These are phyloP conservation scores for Anoplopoma fimbria DNA, from an alignment of 2,113 vertebrate species.

Conservation along the genomic window DNA sequence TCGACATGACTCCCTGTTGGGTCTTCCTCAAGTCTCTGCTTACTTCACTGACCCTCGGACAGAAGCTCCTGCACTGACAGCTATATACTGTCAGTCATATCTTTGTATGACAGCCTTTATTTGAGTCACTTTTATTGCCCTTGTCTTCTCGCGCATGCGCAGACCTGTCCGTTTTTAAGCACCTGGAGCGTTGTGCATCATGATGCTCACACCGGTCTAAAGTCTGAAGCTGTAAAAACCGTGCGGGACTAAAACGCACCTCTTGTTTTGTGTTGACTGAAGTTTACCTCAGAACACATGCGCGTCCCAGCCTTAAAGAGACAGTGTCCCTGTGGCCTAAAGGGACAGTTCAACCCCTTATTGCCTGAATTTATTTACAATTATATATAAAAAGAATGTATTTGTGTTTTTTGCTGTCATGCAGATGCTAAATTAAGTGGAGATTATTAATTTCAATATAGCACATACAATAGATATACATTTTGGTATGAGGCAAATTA, in stretches of 20 bases:
- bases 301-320: conserved; percentile 64
- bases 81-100: neutral
- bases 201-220: neutral
- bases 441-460: too few relatives aligned
- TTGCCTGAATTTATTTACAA: too few relatives aligned
- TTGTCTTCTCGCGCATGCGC: conserved; percentile 76
- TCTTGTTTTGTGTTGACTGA: conserved; percentile 4
- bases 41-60: neutral
- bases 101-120: neutral
- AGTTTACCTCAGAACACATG: neutral
- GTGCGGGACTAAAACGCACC: neutral
- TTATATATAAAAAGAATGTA: too few relatives aligned
- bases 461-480: too few relatives aligned
- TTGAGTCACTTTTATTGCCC: neutral
- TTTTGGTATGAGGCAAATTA: too few relatives aligned
- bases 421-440: too few relatives aligned
- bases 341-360: conserved; percentile 25
- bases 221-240: conserved; percentile 28
- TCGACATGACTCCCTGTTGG: conserved; percentile 56
- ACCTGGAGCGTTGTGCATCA: neutral
- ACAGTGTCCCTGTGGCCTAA: conserved; percentile 32
- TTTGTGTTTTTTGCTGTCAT: too few relatives aligned
- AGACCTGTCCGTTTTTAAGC: conserved; percentile 44
- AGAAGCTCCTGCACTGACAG: neutral
- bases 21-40: neutral